Percentiles rank a stretch among this genome's conserved stretches.
Conservation (phyloP, 2,113 vertebrate species). For the Lampris megalopsis region DNA sequence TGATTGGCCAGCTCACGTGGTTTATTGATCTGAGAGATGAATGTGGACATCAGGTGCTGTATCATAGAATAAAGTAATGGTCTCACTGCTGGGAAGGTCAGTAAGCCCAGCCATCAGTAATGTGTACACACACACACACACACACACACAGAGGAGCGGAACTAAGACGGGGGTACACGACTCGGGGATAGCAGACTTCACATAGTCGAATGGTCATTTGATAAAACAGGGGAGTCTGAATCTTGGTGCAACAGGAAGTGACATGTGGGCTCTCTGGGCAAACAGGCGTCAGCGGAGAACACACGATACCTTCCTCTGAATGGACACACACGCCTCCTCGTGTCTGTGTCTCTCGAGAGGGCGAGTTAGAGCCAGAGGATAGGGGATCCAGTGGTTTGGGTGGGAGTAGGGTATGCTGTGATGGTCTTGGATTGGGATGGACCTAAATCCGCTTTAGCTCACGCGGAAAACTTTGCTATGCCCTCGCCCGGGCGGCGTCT, state of each 20-base stretch:
- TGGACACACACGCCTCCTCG: constrained; percentile 3
- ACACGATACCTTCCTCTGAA: neutral
- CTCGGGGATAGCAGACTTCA: constrained; percentile 3
- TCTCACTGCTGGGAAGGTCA: constrained; percentile 34
- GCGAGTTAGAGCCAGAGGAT: neutral
- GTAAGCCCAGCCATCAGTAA: constrained; percentile 23
- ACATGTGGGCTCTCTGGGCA: neutral
- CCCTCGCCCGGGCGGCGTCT: constrained; percentile 38
- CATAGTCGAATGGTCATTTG: neutral
- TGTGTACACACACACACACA: neutral
- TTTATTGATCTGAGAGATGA: constrained; percentile 56
- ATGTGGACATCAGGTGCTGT: constrained; percentile 23
- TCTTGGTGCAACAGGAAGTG: neutral
- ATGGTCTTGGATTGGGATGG: constrained; percentile 29
- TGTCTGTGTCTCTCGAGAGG: neutral
- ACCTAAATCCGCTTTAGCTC: constrained; percentile 60
- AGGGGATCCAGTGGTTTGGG: too few relatives aligned
- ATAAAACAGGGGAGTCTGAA: constrained; percentile 2
- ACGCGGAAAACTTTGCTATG: constrained; percentile 70
- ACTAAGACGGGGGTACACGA: neutral
- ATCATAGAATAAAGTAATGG: constrained; percentile 31
- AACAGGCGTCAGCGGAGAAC: neutral
- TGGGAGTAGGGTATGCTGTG: constrained; percentile 17
- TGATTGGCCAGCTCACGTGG: constrained; percentile 30
- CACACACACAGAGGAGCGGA: neutral